Conservation (phyloP, 2,113 vertebrate genomes). For the Chroicocephalus ridibundus region DNA sequence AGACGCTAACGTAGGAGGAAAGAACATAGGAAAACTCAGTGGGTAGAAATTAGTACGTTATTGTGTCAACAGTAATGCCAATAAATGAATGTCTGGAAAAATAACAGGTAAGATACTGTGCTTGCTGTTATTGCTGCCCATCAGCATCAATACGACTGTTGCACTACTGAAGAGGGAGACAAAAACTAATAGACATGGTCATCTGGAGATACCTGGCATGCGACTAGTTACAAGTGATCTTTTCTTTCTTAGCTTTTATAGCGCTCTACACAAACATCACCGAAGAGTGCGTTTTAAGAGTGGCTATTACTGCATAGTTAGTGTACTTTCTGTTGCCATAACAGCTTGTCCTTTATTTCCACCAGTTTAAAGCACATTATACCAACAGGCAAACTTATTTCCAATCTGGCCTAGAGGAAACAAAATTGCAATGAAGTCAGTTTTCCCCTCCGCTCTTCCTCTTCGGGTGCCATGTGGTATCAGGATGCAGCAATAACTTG, state of each 20-base stretch:
- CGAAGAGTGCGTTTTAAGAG: not conserved
- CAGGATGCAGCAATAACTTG: not conserved
- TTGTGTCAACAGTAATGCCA: not conserved
- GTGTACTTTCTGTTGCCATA: not conserved
- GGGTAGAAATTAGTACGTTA: not conserved
- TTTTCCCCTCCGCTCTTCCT: not conserved
- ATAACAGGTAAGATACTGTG: not conserved
- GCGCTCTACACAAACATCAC: not conserved
- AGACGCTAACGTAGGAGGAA: not conserved
- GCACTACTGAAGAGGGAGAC: not conserved
- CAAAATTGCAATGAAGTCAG: not conserved
- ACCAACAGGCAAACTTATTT: not conserved
- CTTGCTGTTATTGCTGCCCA: not conserved
- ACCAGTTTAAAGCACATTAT: not conserved
- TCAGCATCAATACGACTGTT: not conserved
- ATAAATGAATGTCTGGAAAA: not conserved
- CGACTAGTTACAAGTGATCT: not conserved
- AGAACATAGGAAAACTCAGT: not conserved
- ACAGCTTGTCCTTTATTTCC: not conserved
- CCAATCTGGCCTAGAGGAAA: not conserved
- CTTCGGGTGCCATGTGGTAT: rapidly evolving
- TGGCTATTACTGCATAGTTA: not conserved
- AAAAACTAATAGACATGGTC: not conserved
- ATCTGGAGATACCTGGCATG: not conserved
- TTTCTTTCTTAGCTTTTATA: not conserved